Percentiles rank a stretch among this genome's conserved stretches.
These are phyloP conservation scores for Elysia chlorotica DNA, from an alignment of 1,140 invertebrate genomes.

Conservation along the genomic window DNA sequence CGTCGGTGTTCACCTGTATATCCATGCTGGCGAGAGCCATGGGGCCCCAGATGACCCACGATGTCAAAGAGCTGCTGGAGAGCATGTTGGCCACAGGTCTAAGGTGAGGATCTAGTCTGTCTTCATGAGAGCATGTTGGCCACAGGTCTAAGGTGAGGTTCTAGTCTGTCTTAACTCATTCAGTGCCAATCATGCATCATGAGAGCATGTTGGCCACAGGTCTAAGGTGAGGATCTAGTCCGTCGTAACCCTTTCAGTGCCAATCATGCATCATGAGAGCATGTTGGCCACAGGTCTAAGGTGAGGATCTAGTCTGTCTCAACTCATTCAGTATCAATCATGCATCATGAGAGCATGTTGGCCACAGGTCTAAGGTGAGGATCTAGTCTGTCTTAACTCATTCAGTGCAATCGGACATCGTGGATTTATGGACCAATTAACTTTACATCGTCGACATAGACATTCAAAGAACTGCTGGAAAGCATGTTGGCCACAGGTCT, in stretches of 20 bases:
- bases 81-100: slow-evolving; percentile 90
- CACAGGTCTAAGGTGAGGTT: slow-evolving; percentile 72
- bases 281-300: slow-evolving; percentile 88
- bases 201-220: slow-evolving; percentile 92
- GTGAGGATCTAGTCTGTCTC: slow-evolving; percentile 39
- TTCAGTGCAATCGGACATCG: no score
- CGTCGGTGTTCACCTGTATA: slow-evolving; percentile 93
- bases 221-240: no score
- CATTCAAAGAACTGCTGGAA: slow-evolving; percentile 85
- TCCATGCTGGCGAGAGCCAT: slow-evolving; percentile 88
- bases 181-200: no score
- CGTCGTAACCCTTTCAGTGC: no score
- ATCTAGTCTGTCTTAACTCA: no score
- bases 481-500: slow-evolving; percentile 90
- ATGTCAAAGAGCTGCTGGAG: slow-evolving; percentile 86
- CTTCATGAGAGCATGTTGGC: slow-evolving; percentile 93
- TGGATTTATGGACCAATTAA: no score
- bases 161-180: no score
- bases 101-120: slow-evolving; percentile 49
- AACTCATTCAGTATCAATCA: no score
- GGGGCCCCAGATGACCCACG: slow-evolving; percentile 73
- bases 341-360: slow-evolving; percentile 93
- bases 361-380: slow-evolving; percentile 76
- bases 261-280: no score
- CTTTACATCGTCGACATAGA: no score